A percentile compares a stretch with the other conserved stretches of the same genome.
Conservation (phyloP, 2,888 invertebrate genomes). For the Apamea monoglypha region DNA sequence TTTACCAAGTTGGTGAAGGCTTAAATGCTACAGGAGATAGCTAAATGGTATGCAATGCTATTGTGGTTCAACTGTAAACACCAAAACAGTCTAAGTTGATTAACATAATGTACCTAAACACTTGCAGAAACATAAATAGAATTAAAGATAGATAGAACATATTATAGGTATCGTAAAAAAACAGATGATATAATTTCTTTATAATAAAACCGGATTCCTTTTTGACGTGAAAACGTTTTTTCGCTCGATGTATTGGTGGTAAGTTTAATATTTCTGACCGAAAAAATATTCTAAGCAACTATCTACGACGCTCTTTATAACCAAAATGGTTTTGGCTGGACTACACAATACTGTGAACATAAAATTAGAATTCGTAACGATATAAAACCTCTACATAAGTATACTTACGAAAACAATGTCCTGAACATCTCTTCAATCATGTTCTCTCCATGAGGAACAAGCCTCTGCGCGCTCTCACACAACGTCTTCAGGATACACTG, state of each 20-base stretch:
- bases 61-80: no score
- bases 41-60: no score
- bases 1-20: not conserved
- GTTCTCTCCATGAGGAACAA: conserved; percentile 91
- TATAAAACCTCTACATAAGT: not conserved
- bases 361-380: not conserved
- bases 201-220: not conserved
- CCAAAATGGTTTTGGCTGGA: not conserved
- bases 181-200: not conserved
- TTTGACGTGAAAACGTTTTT: not conserved
- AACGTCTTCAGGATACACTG: conserved; percentile 93
- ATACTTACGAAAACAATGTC: conserved; percentile 92
- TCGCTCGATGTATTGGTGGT: not conserved
- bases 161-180: not conserved
- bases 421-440: conserved; percentile 93
- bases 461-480: conserved; percentile 93
- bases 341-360: not conserved
- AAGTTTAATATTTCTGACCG: not conserved
- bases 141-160: not conserved
- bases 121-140: not conserved
- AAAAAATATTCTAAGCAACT: not conserved
- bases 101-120: not conserved
- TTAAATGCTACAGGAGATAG: not conserved
- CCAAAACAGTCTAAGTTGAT: not conserved
- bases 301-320: not conserved